Conservation (phyloP, 2,797 vertebrate species). For the Lithobates pipiens region DNA sequence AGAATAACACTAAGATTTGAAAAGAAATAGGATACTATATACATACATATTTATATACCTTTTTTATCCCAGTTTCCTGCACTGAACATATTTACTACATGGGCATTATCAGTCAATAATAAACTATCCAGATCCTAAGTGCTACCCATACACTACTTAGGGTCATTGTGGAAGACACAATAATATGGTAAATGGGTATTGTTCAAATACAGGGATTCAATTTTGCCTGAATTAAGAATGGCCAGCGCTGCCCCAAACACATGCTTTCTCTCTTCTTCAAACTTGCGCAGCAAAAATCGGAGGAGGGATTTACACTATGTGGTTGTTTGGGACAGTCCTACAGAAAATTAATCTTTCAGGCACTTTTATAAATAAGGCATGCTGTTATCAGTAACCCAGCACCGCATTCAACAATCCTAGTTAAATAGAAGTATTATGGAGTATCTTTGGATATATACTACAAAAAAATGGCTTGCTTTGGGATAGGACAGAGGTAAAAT, state of each 20-base stretch:
- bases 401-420: slow-evolving; percentile 11
- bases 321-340: too few species aligned
- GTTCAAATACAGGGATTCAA: slow-evolving; percentile 61
- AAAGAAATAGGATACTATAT: background rate
- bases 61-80: slow-evolving; percentile 71
- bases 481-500: background rate
- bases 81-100: slow-evolving; percentile 64
- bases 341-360: background rate
- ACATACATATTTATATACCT: slow-evolving; percentile 36
- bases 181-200: slow-evolving; percentile 67
- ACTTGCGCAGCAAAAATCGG: too few species aligned
- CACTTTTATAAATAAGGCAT: background rate
- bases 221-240: background rate
- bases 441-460: background rate
- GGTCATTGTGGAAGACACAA: slow-evolving; percentile 77
- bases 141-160: slow-evolving; percentile 64
- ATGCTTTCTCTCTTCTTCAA: background rate
- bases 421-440: background rate
- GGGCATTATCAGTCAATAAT: slow-evolving; percentile 64
- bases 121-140: slow-evolving; percentile 57
- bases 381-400: slow-evolving; percentile 51
- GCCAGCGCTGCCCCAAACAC: background rate
- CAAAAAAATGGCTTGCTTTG: background rate
- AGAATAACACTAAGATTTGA: background rate
- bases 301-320: background rate